Percentiles rank a stretch among this genome's conserved stretches.
Conservation (phyloP, 92 coral and sea anemone species). For the Parazoanthus atlanticus region DNA sequence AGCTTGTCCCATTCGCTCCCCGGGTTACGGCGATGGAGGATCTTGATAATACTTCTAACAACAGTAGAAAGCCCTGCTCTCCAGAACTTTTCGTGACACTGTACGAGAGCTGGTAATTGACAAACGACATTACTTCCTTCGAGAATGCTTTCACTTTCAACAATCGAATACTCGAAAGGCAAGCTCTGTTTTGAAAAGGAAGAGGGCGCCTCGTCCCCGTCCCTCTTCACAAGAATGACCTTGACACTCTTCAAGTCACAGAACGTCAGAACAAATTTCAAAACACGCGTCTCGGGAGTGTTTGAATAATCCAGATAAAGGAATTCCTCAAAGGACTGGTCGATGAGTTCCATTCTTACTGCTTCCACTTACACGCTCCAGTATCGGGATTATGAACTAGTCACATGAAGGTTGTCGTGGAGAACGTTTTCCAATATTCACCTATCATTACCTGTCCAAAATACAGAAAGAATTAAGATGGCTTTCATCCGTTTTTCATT, state of each 20-base stretch:
- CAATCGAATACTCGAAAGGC: constrained; percentile 10
- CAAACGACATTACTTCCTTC: background rate
- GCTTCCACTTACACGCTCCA: no score
- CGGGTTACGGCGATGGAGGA: constrained; percentile 9
- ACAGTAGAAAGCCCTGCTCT: constrained; percentile 39
- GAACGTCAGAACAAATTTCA: constrained; percentile 26
- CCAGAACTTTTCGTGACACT: constrained; percentile 20
- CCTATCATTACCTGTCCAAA: no score
- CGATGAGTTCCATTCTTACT: background rate
- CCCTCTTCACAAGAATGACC: background rate
- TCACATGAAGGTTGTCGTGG: no score
- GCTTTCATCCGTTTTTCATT: no score
- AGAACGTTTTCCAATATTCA: no score
- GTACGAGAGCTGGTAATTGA: constrained; percentile 32
- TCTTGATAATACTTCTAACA: constrained; percentile 21
- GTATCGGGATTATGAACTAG: no score
- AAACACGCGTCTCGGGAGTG: constrained; percentile 31
- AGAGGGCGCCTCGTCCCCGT: background rate
- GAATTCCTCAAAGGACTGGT: background rate
- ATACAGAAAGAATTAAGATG: no score
- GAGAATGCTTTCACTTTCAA: constrained; percentile 8
- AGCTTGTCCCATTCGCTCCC: constrained; percentile 13
- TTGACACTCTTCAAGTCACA: background rate
- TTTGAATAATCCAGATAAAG: constrained; percentile 25
- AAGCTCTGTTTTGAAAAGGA: background rate